Evolutionary conservation across 2,113 vertebrate species (phyloP).

Genomic region (Rhinichthys klamathensis): DNA sequence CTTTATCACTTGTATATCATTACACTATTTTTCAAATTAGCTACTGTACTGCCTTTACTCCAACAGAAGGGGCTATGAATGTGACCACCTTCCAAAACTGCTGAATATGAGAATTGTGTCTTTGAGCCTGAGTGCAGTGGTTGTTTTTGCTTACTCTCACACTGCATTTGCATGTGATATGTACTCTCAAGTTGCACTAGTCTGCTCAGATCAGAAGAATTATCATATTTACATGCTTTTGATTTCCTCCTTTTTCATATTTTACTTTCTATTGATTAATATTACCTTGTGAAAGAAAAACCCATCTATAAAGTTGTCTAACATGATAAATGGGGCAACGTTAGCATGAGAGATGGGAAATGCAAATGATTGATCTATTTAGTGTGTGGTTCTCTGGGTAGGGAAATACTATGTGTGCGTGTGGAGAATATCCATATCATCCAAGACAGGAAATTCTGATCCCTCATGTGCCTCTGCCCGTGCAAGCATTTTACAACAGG

Average conservation of each 20-base stretch:
- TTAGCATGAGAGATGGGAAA: constrained; percentile 51
- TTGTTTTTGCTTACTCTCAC: constrained; percentile 55
- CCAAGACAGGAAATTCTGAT: constrained; percentile 42
- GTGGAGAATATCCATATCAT: constrained; percentile 41
- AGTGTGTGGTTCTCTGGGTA: constrained; percentile 18
- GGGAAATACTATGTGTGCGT: constrained; percentile 10
- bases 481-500: constrained; percentile 19
- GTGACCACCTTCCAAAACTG: constrained; percentile 32
- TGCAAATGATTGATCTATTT: constrained; percentile 55
- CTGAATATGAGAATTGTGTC: constrained; percentile 39
- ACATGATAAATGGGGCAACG: constrained; percentile 55
- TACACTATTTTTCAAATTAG: background rate
- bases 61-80: background rate
- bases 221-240: constrained; percentile 38
- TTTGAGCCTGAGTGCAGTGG: constrained; percentile 21
- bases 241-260: constrained; percentile 47
- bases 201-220: constrained; percentile 26
- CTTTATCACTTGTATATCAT: background rate
- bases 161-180: constrained; percentile 54
- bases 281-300: constrained; percentile 50
- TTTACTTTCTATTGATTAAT: constrained; percentile 55
- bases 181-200: constrained; percentile 36
- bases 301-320: constrained; percentile 56
- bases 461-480: constrained; percentile 27
- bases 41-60: constrained; percentile 14